Percentiles rank a stretch among this genome's conserved stretches.
Conservation (phyloP, 2,113 vertebrate genomes). For the Psephotus haematonotus region DNA sequence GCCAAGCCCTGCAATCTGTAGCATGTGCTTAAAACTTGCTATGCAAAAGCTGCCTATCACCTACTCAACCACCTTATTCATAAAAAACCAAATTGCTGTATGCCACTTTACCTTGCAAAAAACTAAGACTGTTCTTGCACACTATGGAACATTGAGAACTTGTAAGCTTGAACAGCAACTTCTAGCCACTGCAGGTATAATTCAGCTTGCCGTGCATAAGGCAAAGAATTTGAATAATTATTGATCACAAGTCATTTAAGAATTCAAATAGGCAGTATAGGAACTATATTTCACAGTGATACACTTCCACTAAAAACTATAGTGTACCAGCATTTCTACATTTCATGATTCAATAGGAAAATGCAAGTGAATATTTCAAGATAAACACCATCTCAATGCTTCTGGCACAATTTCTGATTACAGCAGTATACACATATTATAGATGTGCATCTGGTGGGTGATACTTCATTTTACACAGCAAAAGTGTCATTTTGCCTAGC, state of each 20-base stretch:
- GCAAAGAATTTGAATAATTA: slow-evolving; percentile 45
- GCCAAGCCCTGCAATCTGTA: background rate
- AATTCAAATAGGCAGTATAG: background rate
- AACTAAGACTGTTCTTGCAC: background rate
- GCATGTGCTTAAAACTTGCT: background rate
- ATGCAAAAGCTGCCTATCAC: background rate
- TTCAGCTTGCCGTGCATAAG: slow-evolving; percentile 33
- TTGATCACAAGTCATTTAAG: slow-evolving; percentile 40
- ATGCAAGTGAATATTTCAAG: background rate
- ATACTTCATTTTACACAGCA: background rate
- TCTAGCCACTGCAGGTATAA: slow-evolving; percentile 1
- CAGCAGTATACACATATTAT: background rate
- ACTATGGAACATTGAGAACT: background rate
- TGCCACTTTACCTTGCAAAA: background rate
- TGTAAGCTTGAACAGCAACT: slow-evolving; percentile 26
- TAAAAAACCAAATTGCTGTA: background rate
- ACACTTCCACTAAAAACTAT: background rate
- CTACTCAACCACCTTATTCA: background rate
- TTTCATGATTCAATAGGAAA: background rate
- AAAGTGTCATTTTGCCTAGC: background rate
- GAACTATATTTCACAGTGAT: background rate
- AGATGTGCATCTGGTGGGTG: background rate
- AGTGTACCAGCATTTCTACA: background rate
- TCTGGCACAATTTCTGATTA: background rate
- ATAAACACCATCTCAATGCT: background rate